Conservation (phyloP, 2,888 invertebrate species). For the Zeuzera pyrina region DNA sequence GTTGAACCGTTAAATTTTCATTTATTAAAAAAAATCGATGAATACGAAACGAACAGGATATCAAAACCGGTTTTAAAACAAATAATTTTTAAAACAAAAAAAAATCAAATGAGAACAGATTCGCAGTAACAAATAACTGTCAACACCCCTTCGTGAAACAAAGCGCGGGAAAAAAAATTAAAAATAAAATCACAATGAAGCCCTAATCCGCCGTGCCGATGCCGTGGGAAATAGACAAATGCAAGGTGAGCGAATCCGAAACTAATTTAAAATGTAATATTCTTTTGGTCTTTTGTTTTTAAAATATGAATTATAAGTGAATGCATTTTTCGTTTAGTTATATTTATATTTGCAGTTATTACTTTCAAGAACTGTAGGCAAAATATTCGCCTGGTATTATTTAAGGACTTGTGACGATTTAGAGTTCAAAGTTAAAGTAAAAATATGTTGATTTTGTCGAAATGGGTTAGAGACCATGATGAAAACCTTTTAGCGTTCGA, state of each 20-base stretch:
- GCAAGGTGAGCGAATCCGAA: slow-evolving; percentile 67
- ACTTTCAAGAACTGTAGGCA: no score
- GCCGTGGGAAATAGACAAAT: slow-evolving; percentile 68
- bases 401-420: no score
- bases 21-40: slow-evolving; percentile 50
- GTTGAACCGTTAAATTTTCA: slow-evolving; percentile 66
- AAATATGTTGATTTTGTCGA: no score
- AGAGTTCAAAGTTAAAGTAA: no score
- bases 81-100: slow-evolving; percentile 58
- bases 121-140: slow-evolving; percentile 68
- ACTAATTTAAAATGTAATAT: slow-evolving; percentile 72
- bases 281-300: slow-evolving; percentile 46
- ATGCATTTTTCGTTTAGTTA: no score
- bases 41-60: slow-evolving; percentile 55
- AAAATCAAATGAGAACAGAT: slow-evolving; percentile 51
- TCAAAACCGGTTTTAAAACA: slow-evolving; percentile 64
- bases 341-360: no score
- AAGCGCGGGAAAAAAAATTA: slow-evolving; percentile 55
- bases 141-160: slow-evolving; percentile 72
- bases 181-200: slow-evolving; percentile 54
- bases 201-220: slow-evolving; percentile 57
- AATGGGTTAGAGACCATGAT: no score
- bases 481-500: not conserved
- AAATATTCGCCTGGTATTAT: no score
- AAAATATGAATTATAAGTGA: no score